These are phyloP conservation scores for Cephalopterus ornatus DNA, from an alignment of 2,113 vertebrate species.

Conservation along the genomic window DNA sequence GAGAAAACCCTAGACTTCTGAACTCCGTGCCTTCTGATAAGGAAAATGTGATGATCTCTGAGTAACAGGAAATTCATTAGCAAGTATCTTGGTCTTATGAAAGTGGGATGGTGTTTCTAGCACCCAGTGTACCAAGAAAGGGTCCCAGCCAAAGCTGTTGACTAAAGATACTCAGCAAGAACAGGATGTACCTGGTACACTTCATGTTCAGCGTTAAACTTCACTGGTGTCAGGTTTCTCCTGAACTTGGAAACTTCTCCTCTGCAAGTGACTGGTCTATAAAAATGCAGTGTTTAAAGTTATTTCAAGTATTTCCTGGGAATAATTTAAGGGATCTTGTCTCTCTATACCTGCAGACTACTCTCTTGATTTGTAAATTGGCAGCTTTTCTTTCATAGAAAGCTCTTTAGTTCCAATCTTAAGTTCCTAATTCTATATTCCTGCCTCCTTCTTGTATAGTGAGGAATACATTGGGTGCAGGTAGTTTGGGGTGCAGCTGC, in stretches of 20 bases:
- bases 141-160: neutral
- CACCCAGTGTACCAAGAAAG: too few relatives aligned
- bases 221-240: neutral
- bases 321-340: neutral
- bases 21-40: neutral
- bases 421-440: constrained; percentile 24
- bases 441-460: neutral
- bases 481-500: neutral
- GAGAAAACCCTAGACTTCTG: neutral
- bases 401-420: constrained; percentile 2
- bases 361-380: neutral
- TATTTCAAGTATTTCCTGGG: neutral
- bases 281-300: neutral
- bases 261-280: neutral
- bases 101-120: neutral
- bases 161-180: neutral
- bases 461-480: neutral
- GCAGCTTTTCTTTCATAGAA: constrained; percentile 4
- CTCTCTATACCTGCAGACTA: neutral
- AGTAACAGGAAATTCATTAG: neutral
- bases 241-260: neutral
- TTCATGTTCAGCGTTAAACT: neutral
- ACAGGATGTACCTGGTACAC: neutral
- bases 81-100: too few relatives aligned
- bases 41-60: neutral